A percentile compares a stretch with the other conserved stretches of the same genome.
Evolutionary conservation across 2,888 invertebrate genomes (phyloP).

Genomic region (Drosophila prolongata): DNA sequence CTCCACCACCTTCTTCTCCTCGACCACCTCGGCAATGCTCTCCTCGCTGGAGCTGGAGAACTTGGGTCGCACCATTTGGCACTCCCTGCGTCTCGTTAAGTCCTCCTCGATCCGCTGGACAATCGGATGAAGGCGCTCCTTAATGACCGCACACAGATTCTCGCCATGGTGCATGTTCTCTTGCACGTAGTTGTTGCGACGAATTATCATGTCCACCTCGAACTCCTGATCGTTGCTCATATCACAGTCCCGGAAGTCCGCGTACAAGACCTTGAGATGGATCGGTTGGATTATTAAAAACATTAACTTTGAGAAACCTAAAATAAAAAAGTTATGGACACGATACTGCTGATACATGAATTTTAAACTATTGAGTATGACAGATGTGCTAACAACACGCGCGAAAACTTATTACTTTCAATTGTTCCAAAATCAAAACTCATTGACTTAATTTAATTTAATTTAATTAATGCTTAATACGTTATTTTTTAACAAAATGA

Average conservation of each 20-base stretch:
- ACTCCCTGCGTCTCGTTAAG: background rate
- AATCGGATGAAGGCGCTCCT: constrained; percentile 56
- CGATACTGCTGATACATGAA: no score
- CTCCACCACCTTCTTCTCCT: constrained; percentile 42
- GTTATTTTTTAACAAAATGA: no score
- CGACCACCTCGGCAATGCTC: constrained; percentile 16
- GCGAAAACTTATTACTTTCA: no score
- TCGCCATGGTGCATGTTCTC: constrained; percentile 54
- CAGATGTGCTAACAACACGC: no score
- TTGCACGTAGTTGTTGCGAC: constrained; percentile 71
- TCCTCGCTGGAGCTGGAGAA: background rate
- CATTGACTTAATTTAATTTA: no score
- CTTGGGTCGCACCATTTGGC: constrained; percentile 5
- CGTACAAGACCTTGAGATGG: constrained; percentile 17
- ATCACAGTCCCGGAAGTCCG: constrained; percentile 72
- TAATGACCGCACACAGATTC: constrained; percentile 60
- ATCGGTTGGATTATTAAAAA: no score
- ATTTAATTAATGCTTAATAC: no score
- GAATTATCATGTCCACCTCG: constrained; percentile 71
- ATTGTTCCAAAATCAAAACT: no score
- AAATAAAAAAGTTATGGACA: no score
- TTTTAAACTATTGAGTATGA: no score
- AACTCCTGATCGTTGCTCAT: constrained; percentile 64
- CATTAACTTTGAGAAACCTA: no score
- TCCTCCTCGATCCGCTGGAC: constrained; percentile 25